Evolutionary conservation across 2,888 invertebrate species (phyloP).

Genomic region (Synergus laeviventris): DNA sequence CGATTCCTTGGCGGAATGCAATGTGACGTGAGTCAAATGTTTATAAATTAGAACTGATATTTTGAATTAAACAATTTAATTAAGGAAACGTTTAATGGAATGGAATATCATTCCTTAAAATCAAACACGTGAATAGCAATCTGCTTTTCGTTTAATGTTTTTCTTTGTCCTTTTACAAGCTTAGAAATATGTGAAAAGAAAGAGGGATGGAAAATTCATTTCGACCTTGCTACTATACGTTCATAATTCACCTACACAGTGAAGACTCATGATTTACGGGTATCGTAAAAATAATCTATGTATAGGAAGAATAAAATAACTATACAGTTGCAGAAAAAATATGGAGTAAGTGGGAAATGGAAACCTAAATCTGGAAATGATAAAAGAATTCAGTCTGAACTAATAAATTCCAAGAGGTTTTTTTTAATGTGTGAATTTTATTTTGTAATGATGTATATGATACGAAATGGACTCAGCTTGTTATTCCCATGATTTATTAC

Average conservation of each 20-base stretch:
- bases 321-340: constrained; percentile 5
- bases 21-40: neutral
- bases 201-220: constrained; percentile 48
- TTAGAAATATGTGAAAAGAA: neutral
- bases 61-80: neutral
- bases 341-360: neutral
- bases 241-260: constrained; percentile 47
- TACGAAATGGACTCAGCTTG: neutral
- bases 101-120: neutral
- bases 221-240: constrained; percentile 41
- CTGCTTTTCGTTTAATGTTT: neutral
- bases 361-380: neutral
- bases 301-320: neutral
- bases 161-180: neutral
- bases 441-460: neutral
- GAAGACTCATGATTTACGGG: constrained; percentile 49
- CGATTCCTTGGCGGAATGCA: neutral
- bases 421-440: neutral
- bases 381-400: neutral
- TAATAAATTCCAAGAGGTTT: neutral
- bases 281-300: constrained; percentile 46
- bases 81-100: neutral
- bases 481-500: neutral
- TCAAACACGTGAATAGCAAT: neutral
- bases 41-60: neutral